A percentile compares a stretch with the other conserved stretches of the same genome.
Conservation (phyloP, 2,888 invertebrate genomes). For the Acrobasis suavella region DNA sequence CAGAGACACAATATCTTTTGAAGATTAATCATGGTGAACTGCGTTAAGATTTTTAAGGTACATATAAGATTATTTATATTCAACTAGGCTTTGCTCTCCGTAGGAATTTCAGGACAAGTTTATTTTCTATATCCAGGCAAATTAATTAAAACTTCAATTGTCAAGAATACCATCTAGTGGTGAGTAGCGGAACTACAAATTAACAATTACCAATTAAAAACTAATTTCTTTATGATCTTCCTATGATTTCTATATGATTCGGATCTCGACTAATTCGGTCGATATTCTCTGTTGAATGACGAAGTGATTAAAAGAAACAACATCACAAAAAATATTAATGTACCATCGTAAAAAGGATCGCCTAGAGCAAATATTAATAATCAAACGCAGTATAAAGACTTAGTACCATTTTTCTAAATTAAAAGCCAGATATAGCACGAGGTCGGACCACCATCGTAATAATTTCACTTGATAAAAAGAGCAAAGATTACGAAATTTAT, state of each 20-base stretch:
- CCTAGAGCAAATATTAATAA: conserved; percentile 62
- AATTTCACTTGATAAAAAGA: conserved; percentile 76
- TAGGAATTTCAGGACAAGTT: no score
- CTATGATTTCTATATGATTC: no score
- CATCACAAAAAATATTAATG: conserved; percentile 31
- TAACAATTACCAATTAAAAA: neutral
- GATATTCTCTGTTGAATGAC: neutral
- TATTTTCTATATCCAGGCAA: no score
- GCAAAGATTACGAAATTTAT: conserved; percentile 73
- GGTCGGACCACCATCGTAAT: conserved; percentile 74
- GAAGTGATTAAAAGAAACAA: conserved; percentile 30
- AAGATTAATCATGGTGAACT: no score
- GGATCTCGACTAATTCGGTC: neutral
- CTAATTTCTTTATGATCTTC: conserved; percentile 10
- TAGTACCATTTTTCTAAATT: conserved; percentile 70
- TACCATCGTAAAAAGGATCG: conserved; percentile 48
- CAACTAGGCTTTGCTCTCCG: no score
- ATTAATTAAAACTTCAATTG: no score
- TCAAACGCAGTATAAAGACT: conserved; percentile 54
- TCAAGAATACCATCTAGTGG: no score
- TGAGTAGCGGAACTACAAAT: no score
- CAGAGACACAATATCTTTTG: no score
- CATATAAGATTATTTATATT: no score
- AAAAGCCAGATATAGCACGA: conserved; percentile 66
- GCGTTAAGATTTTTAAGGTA: no score